Base-by-base conservation (phyloP, 1,140 invertebrate genomes). In the Pogonomyrmex californicus region DNA sequence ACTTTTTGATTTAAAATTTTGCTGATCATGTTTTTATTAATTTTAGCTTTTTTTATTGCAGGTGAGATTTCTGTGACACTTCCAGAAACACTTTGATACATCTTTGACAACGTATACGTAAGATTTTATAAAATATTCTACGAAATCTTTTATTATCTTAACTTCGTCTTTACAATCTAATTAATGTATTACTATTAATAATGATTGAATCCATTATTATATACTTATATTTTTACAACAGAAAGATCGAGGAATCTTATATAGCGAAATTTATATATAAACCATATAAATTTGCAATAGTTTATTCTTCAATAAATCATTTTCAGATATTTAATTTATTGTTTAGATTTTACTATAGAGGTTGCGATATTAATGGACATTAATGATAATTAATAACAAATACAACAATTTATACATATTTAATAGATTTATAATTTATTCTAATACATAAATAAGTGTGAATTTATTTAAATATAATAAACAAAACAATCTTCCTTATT, bases 11-110 rank as follows among this genome's bases (percentile, higher is more conserved):
- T 47, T 36, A 47, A 77, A 63, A 58, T 44, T 58, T n/a, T 14
- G 7, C 1, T 10, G 0, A 30, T 44, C n/a, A 23, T 38, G 38
- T 36, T 33, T 58, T 78, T 33, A 81, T 86, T 87, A 89, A 63
- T 88, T 36, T 62, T 83, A n/a, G 1, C 47, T 63, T 33, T 78
- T 63, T 88, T 54, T 92, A 82, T 92, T 91, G 1, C 86, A 90
- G 91, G 91, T 91, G 86, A 79, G 10, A 47, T 47, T 58, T 63
- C 47, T 56, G 10, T 9, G 4, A 0, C 12, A 33, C 14, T 6
- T 86, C 14, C 38, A 30, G 1, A 10, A 60, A 58, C 9, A 14
- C 14, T 54, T 30, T 12, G 33, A 2, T 33, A 36, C 12, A 65
- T 23, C 49, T 36, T 62, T 23, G 44, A 63, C 56, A 30, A 47